phyloP scores from a whole-genome alignment of 2,113 vertebrate genomes.

The Fregata magnificens region DNA sequence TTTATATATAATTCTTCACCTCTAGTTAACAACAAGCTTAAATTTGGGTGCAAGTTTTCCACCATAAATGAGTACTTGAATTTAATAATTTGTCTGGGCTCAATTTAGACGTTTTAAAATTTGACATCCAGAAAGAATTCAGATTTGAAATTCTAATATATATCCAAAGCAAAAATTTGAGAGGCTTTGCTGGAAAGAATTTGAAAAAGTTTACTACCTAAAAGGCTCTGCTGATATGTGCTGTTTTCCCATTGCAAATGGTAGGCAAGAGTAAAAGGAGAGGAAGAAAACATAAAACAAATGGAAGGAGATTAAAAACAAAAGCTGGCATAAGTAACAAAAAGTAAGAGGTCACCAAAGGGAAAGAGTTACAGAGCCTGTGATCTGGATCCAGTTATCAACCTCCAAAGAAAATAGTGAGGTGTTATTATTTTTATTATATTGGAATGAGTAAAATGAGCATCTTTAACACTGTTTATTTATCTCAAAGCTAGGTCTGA shows the following conservation, averaged over 20 bases:
- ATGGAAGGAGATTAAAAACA: background rate
- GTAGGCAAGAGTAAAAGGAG: background rate
- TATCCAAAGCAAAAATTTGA: background rate
- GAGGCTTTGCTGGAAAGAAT: background rate
- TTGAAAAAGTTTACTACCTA: background rate
- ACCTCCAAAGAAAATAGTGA: background rate
- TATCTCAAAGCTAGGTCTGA: constrained; percentile 3
- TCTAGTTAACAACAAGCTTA: background rate
- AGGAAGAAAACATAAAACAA: background rate
- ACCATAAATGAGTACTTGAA: background rate
- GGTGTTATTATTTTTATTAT: constrained; percentile 43
- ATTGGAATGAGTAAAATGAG: constrained; percentile 29
- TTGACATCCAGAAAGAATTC: background rate
- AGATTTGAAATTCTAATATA: background rate
- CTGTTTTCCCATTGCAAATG: background rate
- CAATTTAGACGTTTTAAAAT: background rate
- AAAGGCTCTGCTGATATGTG: background rate
- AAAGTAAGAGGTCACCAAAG: background rate
- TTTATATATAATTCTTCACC: background rate
- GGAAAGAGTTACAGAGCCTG: background rate
- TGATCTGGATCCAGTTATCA: constrained; percentile 26
- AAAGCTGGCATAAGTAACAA: background rate
- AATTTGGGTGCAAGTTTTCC: background rate
- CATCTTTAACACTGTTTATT: constrained; percentile 14
- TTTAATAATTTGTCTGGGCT: background rate